Evolutionary conservation across 1,140 invertebrate species (phyloP).

Genomic region (Bombus balteatus): DNA sequence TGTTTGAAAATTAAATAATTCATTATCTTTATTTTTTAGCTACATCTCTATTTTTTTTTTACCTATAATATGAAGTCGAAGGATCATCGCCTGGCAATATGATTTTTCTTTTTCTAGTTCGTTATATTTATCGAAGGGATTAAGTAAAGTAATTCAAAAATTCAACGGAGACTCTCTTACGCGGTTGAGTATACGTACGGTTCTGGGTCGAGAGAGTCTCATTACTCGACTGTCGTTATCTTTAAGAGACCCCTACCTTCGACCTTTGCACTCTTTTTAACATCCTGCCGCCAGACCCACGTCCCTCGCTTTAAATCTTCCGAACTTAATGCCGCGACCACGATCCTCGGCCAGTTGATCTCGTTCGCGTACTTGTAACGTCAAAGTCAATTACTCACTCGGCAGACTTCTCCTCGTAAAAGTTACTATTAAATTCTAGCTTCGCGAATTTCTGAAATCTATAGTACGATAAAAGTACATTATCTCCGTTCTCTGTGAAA

Average conservation of each 20-base stretch:
- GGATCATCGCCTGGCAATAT: not conserved
- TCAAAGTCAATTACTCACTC: constrained; percentile 9
- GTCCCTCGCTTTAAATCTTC: constrained; percentile 24
- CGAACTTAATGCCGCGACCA: not conserved
- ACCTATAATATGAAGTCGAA: not conserved
- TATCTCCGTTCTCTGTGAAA: no score
- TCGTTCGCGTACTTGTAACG: constrained; percentile 3
- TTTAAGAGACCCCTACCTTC: constrained; percentile 46
- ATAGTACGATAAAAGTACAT: no score
- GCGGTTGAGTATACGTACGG: constrained; percentile 19
- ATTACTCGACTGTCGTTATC: constrained; percentile 72
- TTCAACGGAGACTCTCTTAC: constrained; percentile 14
- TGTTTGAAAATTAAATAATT: not conserved
- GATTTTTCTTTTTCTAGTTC: no score
- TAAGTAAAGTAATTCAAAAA: constrained; percentile 17
- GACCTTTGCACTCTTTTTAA: constrained; percentile 50
- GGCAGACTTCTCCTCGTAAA: not conserved
- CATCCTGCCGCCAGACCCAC: constrained; percentile 46
- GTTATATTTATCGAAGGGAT: not conserved
- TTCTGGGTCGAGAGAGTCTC: constrained; percentile 58
- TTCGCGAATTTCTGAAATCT: no score
- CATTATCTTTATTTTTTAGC: no score
- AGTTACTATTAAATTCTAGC: no score
- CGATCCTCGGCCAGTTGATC: not conserved
- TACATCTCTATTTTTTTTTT: not conserved